phyloP scores from a whole-genome alignment of 2,797 vertebrate species.

The Parambassis ranga region DNA sequence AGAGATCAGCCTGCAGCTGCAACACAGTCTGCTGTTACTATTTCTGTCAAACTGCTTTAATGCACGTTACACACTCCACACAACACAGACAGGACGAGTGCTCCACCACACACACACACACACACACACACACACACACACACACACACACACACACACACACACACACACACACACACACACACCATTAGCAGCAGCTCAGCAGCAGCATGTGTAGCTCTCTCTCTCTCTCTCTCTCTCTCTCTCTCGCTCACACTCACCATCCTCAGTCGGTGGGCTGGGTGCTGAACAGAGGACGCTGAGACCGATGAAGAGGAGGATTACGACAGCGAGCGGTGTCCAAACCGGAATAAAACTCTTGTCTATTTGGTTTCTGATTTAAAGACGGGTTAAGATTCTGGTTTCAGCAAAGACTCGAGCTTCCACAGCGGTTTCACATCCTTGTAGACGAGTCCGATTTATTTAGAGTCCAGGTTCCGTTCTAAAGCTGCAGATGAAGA shows the following conservation, averaged over 20 bases:
- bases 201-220: conserved; percentile 34
- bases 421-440: too few relatives aligned
- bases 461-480: background rate
- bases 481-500: conserved; percentile 37
- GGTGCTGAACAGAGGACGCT: conserved; percentile 22
- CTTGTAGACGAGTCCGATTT: background rate
- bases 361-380: background rate
- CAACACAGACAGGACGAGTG: background rate
- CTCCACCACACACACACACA: conserved; percentile 3
- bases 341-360: conserved; percentile 31
- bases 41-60: conserved; percentile 65
- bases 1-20: conserved; percentile 59
- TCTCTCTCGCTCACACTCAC: conserved; percentile 18
- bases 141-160: conserved; percentile 15
- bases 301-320: conserved; percentile 13
- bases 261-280: conserved; percentile 21
- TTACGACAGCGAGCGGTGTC: background rate
- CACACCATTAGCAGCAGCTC: conserved; percentile 27
- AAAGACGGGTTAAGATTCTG: background rate
- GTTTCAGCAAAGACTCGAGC: background rate
- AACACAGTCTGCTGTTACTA: conserved; percentile 62
- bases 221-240: background rate
- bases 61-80: conserved; percentile 41
- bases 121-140: conserved; percentile 16
- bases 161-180: conserved; percentile 31